These are phyloP conservation scores for Catotricha subobsoleta DNA, from an alignment of 2,888 invertebrate genomes.

Conservation along the genomic window DNA sequence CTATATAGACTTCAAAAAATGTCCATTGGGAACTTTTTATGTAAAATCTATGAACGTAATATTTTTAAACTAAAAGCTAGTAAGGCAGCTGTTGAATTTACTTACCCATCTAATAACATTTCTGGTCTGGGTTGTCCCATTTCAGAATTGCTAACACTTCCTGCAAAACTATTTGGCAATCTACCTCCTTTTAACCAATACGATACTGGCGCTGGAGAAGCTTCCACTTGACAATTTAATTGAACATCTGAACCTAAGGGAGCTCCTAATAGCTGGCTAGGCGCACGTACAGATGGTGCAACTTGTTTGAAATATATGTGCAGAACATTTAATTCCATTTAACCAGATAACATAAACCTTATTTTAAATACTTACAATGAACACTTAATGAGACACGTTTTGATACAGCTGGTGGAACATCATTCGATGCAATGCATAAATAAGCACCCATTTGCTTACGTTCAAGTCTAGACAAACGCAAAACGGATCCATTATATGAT, in stretches of 20 bases:
- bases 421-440: conserved; percentile 80
- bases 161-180: conserved; percentile 23
- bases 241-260: conserved; percentile 73
- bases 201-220: conserved; percentile 44
- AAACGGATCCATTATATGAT: conserved; percentile 54
- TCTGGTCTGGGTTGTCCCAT: conserved; percentile 34
- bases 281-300: conserved; percentile 73
- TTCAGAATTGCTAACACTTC: conserved; percentile 19
- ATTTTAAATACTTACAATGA: conserved; percentile 54
- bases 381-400: conserved; percentile 74
- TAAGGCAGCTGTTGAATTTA: conserved; percentile 8
- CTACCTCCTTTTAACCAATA: conserved; percentile 30
- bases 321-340: background rate
- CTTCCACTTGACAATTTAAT: conserved; percentile 74
- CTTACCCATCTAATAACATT: conserved; percentile 70
- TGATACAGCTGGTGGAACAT: conserved; percentile 80
- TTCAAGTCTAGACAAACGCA: conserved; percentile 62
- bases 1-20: no score
- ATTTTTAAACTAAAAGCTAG: background rate
- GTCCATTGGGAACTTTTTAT: no score
- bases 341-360: background rate
- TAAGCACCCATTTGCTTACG: conserved; percentile 83
- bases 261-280: conserved; percentile 74
- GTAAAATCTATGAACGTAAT: background rate
- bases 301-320: conserved; percentile 36